phyloP scores from a whole-genome alignment of 1,140 invertebrate genomes.

The Potamilus streckersoni region DNA sequence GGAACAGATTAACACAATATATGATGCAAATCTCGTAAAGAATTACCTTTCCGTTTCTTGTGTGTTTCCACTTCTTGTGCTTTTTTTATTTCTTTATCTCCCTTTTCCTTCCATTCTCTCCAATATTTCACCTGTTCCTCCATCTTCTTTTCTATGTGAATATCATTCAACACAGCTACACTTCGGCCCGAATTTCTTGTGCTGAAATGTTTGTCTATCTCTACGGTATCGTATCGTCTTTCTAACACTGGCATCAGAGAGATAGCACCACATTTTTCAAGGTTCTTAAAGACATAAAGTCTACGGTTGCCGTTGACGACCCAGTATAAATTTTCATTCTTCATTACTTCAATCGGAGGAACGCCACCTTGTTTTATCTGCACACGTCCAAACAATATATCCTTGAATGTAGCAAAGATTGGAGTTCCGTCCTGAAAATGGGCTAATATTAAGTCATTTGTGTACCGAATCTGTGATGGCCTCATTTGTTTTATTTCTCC shows the following conservation, averaged over 20 bases:
- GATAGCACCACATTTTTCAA: conserved; percentile 30
- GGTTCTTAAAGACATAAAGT: conserved; percentile 15
- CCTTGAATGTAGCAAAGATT: conserved; percentile 24
- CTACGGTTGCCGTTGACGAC: conserved; percentile 30
- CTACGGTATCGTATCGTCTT: conserved; percentile 26
- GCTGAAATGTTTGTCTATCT: conserved; percentile 32
- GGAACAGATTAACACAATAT: too few species aligned
- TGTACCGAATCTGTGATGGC: conserved; percentile 27
- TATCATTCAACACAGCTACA: conserved; percentile 23
- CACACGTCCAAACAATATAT: conserved; percentile 17
- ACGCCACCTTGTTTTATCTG: conserved; percentile 25
- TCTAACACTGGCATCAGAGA: conserved; percentile 25
- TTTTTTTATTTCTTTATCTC: conserved; percentile 9
- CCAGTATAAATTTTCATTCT: conserved; percentile 26
- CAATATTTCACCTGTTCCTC: conserved; percentile 18
- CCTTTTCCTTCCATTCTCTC: conserved; percentile 30
- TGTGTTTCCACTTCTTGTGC: conserved; percentile 2
- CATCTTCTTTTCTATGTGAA: conserved; percentile 15
- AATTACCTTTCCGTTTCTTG: neutral
- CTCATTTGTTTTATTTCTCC: conserved; percentile 25
- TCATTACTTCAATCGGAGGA: conserved; percentile 30
- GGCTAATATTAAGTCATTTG: conserved; percentile 22
- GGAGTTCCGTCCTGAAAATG: conserved; percentile 30
- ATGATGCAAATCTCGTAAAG: too few species aligned
- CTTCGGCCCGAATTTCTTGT: conserved; percentile 22